phyloP scores from a whole-genome alignment of 2,797 vertebrate genomes.

The Borostomias antarcticus region DNA sequence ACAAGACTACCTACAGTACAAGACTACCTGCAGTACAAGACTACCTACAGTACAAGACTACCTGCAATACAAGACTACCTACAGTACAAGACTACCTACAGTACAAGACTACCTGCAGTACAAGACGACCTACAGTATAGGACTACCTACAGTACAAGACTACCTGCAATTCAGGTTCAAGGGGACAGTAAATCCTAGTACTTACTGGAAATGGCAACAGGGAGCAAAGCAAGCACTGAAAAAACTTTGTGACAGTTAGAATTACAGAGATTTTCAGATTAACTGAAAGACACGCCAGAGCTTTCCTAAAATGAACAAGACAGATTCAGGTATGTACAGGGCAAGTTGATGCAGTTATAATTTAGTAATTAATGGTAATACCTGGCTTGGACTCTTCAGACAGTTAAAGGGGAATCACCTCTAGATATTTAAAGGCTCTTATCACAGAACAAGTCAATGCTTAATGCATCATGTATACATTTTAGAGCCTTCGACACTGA shows the following conservation, averaged over 20 bases:
- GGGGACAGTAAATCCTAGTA: constrained; percentile 1
- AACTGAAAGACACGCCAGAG: neutral
- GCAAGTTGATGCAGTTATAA: neutral
- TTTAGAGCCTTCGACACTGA: no score
- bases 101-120: no score
- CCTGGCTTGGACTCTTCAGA: neutral
- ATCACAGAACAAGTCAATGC: neutral
- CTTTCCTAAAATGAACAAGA: constrained; percentile 1
- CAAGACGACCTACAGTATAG: no score
- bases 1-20: no score
- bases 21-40: no score
- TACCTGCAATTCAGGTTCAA: no score
- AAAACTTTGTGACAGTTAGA: neutral
- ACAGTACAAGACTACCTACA: no score
- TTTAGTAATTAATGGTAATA: neutral
- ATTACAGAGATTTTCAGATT: constrained; percentile 4
- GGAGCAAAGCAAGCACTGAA: neutral
- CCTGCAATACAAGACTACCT: no score
- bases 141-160: no score
- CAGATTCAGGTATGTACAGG: neutral
- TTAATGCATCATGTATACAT: neutral
- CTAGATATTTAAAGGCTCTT: neutral
- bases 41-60: no score
- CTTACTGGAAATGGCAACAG: constrained; percentile 1
- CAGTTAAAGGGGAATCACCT: neutral